Evolutionary conservation across 1,140 invertebrate species (phyloP).

Genomic region (Diploscapter pachys): DNA sequence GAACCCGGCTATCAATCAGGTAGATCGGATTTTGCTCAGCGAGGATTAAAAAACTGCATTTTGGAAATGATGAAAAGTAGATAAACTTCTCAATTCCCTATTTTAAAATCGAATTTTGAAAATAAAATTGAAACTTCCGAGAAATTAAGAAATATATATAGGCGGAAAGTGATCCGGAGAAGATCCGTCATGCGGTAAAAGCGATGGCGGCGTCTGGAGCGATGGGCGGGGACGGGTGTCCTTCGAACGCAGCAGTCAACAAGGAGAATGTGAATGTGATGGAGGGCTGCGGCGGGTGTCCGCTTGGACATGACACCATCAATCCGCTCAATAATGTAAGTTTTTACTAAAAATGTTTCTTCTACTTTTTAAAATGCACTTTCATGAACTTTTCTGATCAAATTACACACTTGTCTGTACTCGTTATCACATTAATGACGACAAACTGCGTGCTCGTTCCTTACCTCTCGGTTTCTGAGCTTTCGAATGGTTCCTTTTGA

Average conservation of each 20-base stretch:
- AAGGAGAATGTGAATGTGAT: no score
- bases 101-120: not conserved
- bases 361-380: constrained; percentile 1
- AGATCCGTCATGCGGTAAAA: constrained; percentile 7
- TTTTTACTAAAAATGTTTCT: not conserved
- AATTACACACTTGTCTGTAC: no score
- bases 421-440: no score
- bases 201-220: constrained; percentile 26
- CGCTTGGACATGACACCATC: constrained; percentile 32
- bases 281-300: constrained; percentile 18
- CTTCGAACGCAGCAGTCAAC: constrained; percentile 16
- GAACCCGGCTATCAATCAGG: not conserved
- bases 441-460: no score
- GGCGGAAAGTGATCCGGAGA: constrained; percentile 1
- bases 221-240: constrained; percentile 8
- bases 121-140: constrained; percentile 6
- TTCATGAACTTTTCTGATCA: not conserved
- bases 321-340: constrained; percentile 44
- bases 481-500: no score
- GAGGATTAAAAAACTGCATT: constrained; percentile 10
- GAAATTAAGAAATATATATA: constrained; percentile 17
- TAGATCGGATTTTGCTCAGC: not conserved
- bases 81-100: not conserved
- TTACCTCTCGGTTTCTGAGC: no score
- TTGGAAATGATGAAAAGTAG: constrained; percentile 15